phyloP scores from a whole-genome alignment of 2,113 vertebrate species.

The Syngnathus typhle region DNA sequence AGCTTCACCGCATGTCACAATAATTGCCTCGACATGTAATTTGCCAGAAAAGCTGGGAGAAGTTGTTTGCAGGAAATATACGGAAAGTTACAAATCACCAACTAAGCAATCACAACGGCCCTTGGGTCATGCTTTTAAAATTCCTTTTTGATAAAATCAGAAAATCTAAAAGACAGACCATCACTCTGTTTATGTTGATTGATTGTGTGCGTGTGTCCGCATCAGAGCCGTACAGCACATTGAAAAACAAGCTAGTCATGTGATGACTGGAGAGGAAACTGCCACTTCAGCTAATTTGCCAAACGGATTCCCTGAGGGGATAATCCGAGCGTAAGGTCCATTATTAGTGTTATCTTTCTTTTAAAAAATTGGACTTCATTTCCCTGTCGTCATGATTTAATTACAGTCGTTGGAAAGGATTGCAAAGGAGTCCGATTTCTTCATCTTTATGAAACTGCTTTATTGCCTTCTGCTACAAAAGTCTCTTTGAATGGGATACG shows the following conservation, averaged over 20 bases:
- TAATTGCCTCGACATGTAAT: neutral
- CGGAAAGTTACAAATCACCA: neutral
- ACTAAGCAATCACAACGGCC: neutral
- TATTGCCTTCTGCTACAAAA: slow-evolving; percentile 1
- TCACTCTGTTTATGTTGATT: slow-evolving; percentile 15
- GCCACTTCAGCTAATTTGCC: slow-evolving; percentile 16
- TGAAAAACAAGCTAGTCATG: slow-evolving; percentile 31
- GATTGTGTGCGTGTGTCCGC: slow-evolving; percentile 13
- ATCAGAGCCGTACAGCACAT: neutral
- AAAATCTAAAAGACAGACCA: slow-evolving; percentile 24
- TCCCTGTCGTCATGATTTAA: neutral
- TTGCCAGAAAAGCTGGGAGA: neutral
- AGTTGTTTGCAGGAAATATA: neutral
- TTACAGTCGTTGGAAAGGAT: slow-evolving; percentile 8
- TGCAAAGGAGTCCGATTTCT: neutral
- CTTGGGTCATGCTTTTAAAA: slow-evolving; percentile 4
- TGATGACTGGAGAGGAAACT: slow-evolving; percentile 47
- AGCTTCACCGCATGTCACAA: neutral
- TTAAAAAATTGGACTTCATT: slow-evolving; percentile 8
- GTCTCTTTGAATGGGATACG: neutral
- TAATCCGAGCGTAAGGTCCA: neutral
- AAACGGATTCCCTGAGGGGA: slow-evolving; percentile 27
- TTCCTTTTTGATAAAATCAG: slow-evolving; percentile 20
- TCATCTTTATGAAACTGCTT: slow-evolving; percentile 9
- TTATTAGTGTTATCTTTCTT: slow-evolving; percentile 16